phyloP scores from a whole-genome alignment of 2,888 invertebrate genomes.

The Harmothoe impar region DNA sequence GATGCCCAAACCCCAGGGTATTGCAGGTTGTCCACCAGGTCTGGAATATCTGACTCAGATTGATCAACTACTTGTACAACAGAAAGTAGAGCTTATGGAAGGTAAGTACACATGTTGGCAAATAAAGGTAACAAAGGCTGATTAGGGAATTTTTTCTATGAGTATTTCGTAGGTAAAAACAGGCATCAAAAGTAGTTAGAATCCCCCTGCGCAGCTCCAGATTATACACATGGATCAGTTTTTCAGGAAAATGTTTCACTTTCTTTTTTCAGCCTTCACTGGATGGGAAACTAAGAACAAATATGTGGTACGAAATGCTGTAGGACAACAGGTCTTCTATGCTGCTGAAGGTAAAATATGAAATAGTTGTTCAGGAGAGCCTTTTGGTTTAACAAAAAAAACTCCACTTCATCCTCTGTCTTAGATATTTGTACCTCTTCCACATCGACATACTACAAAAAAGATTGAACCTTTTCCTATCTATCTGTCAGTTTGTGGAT shows the following conservation, averaged over 20 bases:
- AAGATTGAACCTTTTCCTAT: too few species aligned
- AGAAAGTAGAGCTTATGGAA: slow-evolving; percentile 78
- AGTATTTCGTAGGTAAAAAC: too few species aligned
- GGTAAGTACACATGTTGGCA: slow-evolving; percentile 69
- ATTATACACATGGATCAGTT: too few species aligned
- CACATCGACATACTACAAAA: too few species aligned
- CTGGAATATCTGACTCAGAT: slow-evolving; percentile 80
- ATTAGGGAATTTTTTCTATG: too few species aligned
- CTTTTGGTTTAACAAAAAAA: neutral
- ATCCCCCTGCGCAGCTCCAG: too few species aligned
- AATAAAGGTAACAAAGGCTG: too few species aligned
- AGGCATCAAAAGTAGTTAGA: too few species aligned
- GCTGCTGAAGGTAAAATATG: slow-evolving; percentile 78
- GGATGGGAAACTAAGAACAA: slow-evolving; percentile 77
- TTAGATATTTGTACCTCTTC: too few species aligned
- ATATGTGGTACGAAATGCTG: slow-evolving; percentile 76
- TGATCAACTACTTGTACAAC: slow-evolving; percentile 79
- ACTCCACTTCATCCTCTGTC: neutral
- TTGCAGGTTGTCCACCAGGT: slow-evolving; percentile 80
- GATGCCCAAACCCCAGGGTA: slow-evolving; percentile 73
- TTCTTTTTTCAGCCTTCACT: slow-evolving; percentile 74
- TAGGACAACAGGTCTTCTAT: slow-evolving; percentile 78
- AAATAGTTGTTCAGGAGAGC: too few species aligned
- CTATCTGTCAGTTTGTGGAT: too few species aligned
- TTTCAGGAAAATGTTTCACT: too few species aligned